A percentile compares a stretch with the other conserved stretches of the same genome.
These are phyloP conservation scores for Caenorhabditis virilis DNA, from an alignment of 2,888 invertebrate species.

Conservation along the genomic window DNA sequence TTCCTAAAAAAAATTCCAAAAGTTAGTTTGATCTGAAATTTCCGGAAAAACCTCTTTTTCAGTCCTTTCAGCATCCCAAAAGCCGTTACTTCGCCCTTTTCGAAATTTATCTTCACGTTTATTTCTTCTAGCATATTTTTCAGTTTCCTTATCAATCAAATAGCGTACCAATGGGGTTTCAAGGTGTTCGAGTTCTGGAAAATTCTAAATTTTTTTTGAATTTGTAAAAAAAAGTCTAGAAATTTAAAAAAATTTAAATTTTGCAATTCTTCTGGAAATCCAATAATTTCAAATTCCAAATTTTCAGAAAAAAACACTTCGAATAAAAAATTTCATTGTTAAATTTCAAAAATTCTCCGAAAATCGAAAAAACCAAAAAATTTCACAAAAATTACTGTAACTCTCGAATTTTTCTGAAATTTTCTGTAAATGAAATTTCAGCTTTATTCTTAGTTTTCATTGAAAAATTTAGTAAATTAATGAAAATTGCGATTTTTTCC, in stretches of 20 bases:
- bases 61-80: too few species aligned
- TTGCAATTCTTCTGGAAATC: neutral
- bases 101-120: too few species aligned
- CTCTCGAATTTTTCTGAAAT: neutral
- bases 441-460: neutral
- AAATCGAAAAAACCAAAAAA: too few species aligned
- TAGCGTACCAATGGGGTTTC: constrained; percentile 29
- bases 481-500: neutral
- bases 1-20: neutral
- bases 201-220: neutral
- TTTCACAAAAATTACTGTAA: neutral
- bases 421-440: neutral
- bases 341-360: neutral
- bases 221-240: neutral
- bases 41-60: too few species aligned
- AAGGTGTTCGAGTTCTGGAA: constrained; percentile 15
- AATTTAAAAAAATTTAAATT: neutral
- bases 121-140: too few species aligned
- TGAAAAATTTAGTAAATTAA: neutral
- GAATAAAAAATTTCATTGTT: too few species aligned
- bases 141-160: constrained; percentile 16
- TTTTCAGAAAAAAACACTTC: neutral
- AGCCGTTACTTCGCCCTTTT: too few species aligned
- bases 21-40: too few species aligned
- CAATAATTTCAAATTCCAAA: neutral